Evolutionary conservation across 2,888 invertebrate species (phyloP).

Genomic region (Spodoptera littoralis): DNA sequence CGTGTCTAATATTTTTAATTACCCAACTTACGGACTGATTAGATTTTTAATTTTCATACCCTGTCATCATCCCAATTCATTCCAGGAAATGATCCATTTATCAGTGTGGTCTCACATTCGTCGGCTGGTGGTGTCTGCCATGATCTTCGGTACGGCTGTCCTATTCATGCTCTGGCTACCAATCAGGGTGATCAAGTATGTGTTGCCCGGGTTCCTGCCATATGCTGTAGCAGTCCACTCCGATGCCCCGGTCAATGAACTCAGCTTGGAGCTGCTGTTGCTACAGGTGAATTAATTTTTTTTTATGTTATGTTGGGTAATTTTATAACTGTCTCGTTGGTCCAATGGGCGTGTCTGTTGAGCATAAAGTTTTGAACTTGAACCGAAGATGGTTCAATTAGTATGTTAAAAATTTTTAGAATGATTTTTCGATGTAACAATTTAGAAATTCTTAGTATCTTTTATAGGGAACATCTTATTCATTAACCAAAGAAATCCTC

Average conservation of each 20-base stretch:
- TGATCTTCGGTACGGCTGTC: constrained; percentile 98
- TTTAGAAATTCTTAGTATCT: no score
- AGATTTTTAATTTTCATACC: no score
- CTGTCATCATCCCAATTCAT: constrained; percentile 16
- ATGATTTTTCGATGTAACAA: no score
- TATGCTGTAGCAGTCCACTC: constrained; percentile 96
- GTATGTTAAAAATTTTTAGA: no score
- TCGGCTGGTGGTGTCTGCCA: constrained; percentile 96
- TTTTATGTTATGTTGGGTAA: neutral
- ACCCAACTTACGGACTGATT: no score
- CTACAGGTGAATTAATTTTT: constrained; percentile 90
- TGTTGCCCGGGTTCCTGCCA: constrained; percentile 96
- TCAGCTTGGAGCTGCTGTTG: constrained; percentile 96
- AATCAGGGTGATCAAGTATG: constrained; percentile 93
- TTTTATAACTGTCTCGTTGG: neutral
- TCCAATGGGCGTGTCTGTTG: no score
- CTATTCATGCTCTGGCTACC: constrained; percentile 99
- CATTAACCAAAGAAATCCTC: no score
- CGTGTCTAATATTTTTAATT: no score
- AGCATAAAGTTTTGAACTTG: no score
- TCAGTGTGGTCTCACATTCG: constrained; percentile 97
- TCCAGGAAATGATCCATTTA: constrained; percentile 98
- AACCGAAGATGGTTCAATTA: no score
- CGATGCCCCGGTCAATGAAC: constrained; percentile 96
- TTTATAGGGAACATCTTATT: no score